Conservation (phyloP, 2,113 vertebrate genomes). For the Nettapus auritus region DNA sequence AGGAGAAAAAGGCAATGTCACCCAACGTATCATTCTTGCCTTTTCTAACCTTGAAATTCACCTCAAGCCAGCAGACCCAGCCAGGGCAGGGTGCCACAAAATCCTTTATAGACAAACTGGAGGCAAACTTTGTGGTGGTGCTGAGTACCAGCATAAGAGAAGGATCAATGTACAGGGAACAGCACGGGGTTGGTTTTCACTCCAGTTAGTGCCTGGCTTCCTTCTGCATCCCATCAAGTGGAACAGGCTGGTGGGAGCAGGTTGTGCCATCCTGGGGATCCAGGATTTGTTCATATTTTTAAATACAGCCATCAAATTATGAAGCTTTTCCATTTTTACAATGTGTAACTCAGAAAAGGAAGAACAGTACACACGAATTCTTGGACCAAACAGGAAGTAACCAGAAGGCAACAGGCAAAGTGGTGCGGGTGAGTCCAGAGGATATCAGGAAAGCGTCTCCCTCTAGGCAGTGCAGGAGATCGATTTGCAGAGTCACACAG, state of each 20-base stretch:
- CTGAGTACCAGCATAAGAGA: background rate
- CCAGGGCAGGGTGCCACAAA: background rate
- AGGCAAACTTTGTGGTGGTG: background rate
- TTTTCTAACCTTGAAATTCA: background rate
- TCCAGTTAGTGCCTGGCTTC: background rate
- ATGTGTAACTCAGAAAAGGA: background rate
- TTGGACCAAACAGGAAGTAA: background rate
- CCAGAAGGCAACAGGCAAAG: background rate
- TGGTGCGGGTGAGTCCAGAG: background rate
- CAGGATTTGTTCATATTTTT: background rate
- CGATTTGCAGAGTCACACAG: constrained; percentile 15
- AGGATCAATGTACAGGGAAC: background rate
- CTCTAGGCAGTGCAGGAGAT: background rate
- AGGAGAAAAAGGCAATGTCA: background rate
- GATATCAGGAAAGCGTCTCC: background rate
- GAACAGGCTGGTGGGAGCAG: background rate
- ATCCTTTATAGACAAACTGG: background rate
- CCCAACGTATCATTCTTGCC: background rate
- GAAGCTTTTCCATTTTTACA: background rate
- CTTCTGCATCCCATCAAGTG: background rate
- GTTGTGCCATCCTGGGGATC: background rate
- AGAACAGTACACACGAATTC: background rate
- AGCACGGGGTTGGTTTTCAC: background rate
- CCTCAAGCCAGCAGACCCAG: background rate
- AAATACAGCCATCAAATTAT: background rate